Percentiles rank a stretch among this genome's conserved stretches.
Evolutionary conservation across 1,140 invertebrate species (phyloP).

Genomic region (Sinonovacula constricta): DNA sequence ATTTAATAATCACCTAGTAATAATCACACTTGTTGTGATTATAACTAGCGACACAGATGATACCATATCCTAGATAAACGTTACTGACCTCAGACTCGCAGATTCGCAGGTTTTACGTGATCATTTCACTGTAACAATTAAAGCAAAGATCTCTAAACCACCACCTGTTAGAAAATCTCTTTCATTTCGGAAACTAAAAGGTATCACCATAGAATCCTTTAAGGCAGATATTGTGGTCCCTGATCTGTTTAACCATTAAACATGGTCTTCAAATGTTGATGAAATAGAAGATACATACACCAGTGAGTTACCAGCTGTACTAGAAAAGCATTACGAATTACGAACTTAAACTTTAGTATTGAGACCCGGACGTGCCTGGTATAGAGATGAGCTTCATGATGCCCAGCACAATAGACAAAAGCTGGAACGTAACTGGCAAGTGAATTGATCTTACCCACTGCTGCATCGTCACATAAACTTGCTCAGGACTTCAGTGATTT

Average conservation of each 20-base stretch:
- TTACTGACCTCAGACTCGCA: background rate
- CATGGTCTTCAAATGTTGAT: constrained; percentile 3
- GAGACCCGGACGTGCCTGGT: constrained; percentile 9
- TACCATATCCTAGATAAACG: background rate
- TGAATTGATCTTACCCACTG: background rate
- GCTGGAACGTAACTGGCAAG: constrained; percentile 17
- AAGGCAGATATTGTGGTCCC: constrained; percentile 3
- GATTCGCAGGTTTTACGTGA: background rate
- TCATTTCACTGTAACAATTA: background rate
- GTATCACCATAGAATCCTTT: background rate
- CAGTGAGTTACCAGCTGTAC: background rate
- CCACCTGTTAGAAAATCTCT: constrained; percentile 11
- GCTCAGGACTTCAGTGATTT: background rate
- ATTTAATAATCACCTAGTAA: too few relatives aligned
- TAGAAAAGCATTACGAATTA: constrained; percentile 10
- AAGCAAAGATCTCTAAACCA: constrained; percentile 6
- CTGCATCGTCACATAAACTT: background rate
- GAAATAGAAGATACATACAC: constrained; percentile 7
- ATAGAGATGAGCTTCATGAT: constrained; percentile 14
- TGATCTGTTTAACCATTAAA: background rate
- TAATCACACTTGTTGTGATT: background rate
- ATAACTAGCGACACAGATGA: background rate
- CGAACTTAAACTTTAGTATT: constrained; percentile 11
- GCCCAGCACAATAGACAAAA: constrained; percentile 18
- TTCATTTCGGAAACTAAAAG: background rate